Base-by-base conservation (phyloP, 2,888 invertebrate genomes). In the Cheilosia variabilis region DNA sequence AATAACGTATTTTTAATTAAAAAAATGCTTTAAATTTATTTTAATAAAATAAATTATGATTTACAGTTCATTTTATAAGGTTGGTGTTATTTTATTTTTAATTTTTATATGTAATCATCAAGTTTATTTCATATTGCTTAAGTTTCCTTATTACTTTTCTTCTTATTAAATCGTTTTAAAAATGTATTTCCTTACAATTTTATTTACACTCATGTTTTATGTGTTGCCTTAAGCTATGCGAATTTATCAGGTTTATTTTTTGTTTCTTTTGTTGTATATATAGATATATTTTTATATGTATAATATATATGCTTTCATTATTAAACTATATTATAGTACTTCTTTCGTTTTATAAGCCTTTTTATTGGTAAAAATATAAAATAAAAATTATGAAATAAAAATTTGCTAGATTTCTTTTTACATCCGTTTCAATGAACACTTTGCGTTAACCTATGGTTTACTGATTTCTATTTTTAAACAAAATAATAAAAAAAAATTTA, bases 271-370 rank as follows among this genome's bases (percentile, higher is more conserved):
- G 24, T 69, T 62, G 34, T 66, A 47, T 34, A 55, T 69, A 58
- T 7, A 47, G 47, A 47, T 24, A 47, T 66, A 52, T 37, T 37
- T 37, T 37, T 37, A 37, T 13, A 13, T 69, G 52, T 15, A 68
- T 77, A 57, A 45, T 24, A 10, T 50, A 15, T 52, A 27, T 22
- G 55, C 43, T 41, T 78, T 60, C n/a, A 58, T 47, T 50, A 71
- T 65, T 76, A 77, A 86, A 81, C 81, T 86, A 86, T 66, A 68
- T 86, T 76, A 81, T 76, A 86, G 86, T 86, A 86, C 72, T 66
- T 82, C 34, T 57, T 69, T 62, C 53, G 65, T 75, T 73, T 76
- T 60, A n/a, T 84, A 69, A 80, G 69, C 65, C 58, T 62, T 55
- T 77, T 71, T 68, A 77, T 57, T 65, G 34, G 43, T 78, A 78